Evolutionary conservation across 2,888 invertebrate genomes (phyloP).

Genomic region (Protula sp.): DNA sequence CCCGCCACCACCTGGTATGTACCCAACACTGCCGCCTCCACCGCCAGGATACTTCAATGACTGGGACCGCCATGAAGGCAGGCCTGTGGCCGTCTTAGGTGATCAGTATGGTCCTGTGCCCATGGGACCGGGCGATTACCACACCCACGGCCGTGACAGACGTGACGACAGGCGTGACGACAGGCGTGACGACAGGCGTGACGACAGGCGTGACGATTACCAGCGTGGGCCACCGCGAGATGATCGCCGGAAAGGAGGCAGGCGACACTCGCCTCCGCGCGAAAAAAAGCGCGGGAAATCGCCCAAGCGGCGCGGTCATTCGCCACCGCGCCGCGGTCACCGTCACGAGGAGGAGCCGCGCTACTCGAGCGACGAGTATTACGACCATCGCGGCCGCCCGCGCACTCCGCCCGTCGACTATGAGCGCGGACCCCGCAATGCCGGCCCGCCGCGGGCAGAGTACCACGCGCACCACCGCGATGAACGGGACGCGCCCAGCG

Average conservation of each 20-base stretch:
- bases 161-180: constrained; percentile 15
- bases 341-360: background rate
- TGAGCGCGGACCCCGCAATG: background rate
- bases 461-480: constrained; percentile 2
- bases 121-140: constrained; percentile 21
- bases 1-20: constrained; percentile 5
- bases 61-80: constrained; percentile 15
- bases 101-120: constrained; percentile 15
- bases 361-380: background rate
- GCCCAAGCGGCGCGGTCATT: background rate
- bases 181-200: constrained; percentile 4
- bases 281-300: constrained; percentile 1
- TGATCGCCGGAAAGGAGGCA: background rate
- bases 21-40: constrained; percentile 10
- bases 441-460: background rate
- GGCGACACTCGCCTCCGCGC: background rate
- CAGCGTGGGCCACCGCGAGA: background rate
- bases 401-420: background rate
- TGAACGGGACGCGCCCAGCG: constrained; percentile 3
- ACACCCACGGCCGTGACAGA: constrained; percentile 19
- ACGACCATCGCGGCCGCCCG: background rate
- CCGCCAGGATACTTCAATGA: constrained; percentile 22
- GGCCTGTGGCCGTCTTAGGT: constrained; percentile 17
- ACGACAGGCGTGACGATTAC: background rate
- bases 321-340: background rate